Evolutionary conservation across 2,888 invertebrate species (phyloP), one percentile per base, ranked within the genome.

Genomic region (Cheilosia scutellata): DNA sequence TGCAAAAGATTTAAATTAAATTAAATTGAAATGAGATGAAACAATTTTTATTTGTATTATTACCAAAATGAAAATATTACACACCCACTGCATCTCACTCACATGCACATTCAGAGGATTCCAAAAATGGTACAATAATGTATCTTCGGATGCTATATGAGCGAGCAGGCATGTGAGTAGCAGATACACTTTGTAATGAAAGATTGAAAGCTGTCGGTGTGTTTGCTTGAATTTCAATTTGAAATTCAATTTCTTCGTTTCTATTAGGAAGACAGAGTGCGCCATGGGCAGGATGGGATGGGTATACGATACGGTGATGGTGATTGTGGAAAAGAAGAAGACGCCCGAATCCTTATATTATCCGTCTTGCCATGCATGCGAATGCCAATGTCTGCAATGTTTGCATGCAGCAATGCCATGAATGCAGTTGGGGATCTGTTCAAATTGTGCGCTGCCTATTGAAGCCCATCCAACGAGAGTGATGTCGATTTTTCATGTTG

Each of bases 181-280:
- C 31, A 84, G 79, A 76, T 80, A 75, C 29, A 76, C 82, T 86
- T 82, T 86, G 86, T 86, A 86, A 86, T 86, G 86, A 82, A 86
- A 68, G 86, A 86, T 82, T 82, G 86, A 86, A 86, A 86, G 86
- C 82, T 86, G 86, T 82, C 86, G 76, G 86, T 86, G 76, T 86
- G 82, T 86, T 86, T 86, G 71, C 86, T 86, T 82, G 86, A 82
- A 86, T 86, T 86, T 86, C 86, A 86, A 86, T 86, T 86, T 86
- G 44, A 86, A 86, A 86, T 86, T 86, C 86, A 86, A 86, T 86
- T 86, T 77, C 76, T 77, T 77, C 82, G 76, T 72, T 82, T 80
- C 80, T 66, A 75, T 75, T 66, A 76, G 63, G 44, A 13, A 66
- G 58, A 76, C 51, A 47, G 33, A 76, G 51, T 58, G 70, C 68